Evolutionary conservation across 2,797 vertebrate genomes (phyloP), one percentile per base, ranked within the genome.

Genomic region (Pogonophryne albipinna): DNA sequence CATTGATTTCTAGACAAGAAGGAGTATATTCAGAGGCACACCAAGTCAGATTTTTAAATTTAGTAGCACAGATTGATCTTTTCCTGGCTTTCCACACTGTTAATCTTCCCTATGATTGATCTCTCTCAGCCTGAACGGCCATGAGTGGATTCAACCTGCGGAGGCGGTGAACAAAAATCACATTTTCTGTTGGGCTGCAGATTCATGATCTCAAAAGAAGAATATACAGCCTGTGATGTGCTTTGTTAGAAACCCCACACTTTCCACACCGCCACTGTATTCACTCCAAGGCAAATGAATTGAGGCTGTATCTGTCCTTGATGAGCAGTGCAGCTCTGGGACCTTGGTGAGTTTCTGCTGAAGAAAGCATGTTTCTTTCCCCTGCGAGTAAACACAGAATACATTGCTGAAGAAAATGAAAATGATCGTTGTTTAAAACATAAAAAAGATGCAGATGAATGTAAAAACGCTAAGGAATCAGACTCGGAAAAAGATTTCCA

Each of bases 281-380:
- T 77, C 61, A 79, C 51, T 71, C 20, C 56, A 44, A 60, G 38
- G 72, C 31, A 56, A 74, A 79, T 74, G 45, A 77, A 83, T 53
- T 50, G 66, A 72, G 56, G 74, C 61, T 12, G 1, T 59, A 64
- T 72, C 46, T 71, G 78, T 87, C 75, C 80, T 82, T 85, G 78
- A 83, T 82, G 78, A 85, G 72, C 69, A n/a, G 66, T 79, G 80
- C 51, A 68, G 75, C 75, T 65, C 59, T 59, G 78, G 72, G 80
- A 80, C 70, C 65, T 76, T 62, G 72, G 74, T 74, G 51, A 72
- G 83, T 81, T 74, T 68, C 83, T 72, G 69, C 64, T 88, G 61
- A 83, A 83, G 34, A 52, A 71, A 78, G 60, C 62, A 57, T 17
- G 10, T 83, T 14, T 14, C 34, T 44, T 13, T 2, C 17, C 51